Conservation (phyloP, 2,888 invertebrate species). For the Tetrapedia diversipes region DNA sequence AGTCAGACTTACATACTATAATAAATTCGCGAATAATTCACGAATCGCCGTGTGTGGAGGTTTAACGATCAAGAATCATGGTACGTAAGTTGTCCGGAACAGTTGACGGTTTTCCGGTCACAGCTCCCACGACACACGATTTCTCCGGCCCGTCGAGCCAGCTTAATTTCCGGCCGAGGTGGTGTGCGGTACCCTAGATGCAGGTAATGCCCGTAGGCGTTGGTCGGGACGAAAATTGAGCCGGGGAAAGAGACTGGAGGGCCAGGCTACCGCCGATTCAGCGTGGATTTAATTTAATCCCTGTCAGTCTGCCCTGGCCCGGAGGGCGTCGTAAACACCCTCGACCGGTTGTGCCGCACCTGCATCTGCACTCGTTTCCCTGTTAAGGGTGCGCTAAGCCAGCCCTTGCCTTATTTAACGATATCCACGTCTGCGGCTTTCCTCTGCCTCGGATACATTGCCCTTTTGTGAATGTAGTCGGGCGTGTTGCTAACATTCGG, state of each 20-base stretch:
- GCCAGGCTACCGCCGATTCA: constrained; percentile 65
- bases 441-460: background rate
- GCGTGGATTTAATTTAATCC: constrained; percentile 76
- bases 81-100: constrained; percentile 35
- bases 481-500: too few relatives aligned
- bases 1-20: too few relatives aligned
- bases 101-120: constrained; percentile 44
- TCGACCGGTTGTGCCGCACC: constrained; percentile 69
- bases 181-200: constrained; percentile 47
- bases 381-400: constrained; percentile 28
- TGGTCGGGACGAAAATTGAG: constrained; percentile 53
- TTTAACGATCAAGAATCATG: constrained; percentile 13
- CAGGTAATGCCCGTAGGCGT: constrained; percentile 41
- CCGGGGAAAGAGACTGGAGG: constrained; percentile 24
- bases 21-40: too few relatives aligned
- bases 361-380: constrained; percentile 61
- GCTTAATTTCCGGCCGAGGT: constrained; percentile 55
- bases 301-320: constrained; percentile 71
- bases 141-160: constrained; percentile 29
- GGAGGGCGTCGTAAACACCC: constrained; percentile 74
- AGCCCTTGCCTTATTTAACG: constrained; percentile 43
- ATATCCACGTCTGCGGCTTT: background rate
- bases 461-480: background rate
- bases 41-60: too few relatives aligned
- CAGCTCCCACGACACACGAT: background rate